These are phyloP conservation scores for Lingula anatina DNA, from an alignment of 2,888 invertebrate species.

Conservation along the genomic window DNA sequence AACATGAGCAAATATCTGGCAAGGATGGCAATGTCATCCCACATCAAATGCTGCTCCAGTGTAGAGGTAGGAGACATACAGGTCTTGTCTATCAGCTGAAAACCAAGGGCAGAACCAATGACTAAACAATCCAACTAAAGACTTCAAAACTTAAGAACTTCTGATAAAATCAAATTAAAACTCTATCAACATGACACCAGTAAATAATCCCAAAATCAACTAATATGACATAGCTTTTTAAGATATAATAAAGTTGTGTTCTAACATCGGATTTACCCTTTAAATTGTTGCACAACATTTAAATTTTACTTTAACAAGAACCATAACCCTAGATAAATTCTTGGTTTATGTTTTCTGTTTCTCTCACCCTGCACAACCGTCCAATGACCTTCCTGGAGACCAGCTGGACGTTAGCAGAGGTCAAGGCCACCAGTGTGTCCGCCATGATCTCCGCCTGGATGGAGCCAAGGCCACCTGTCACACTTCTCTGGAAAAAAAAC, in stretches of 20 bases:
- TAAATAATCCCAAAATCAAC: too few species aligned
- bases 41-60: constrained; percentile 87
- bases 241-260: too few species aligned
- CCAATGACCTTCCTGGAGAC: constrained; percentile 95
- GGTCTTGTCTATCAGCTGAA: constrained; percentile 72
- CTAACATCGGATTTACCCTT: too few species aligned
- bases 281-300: too few species aligned
- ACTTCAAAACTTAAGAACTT: too few species aligned
- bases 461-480: constrained; percentile 86
- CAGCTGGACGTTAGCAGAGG: constrained; percentile 92
- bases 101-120: too few species aligned
- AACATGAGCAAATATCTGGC: constrained; percentile 94
- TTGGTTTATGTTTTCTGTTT: too few species aligned
- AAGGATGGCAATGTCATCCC: constrained; percentile 96
- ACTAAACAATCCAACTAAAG: too few species aligned
- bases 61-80: constrained; percentile 89
- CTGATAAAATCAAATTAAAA: too few species aligned
- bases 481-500: constrained; percentile 53
- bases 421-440: constrained; percentile 93
- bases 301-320: not conserved
- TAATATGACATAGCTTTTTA: too few species aligned
- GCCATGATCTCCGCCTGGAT: constrained; percentile 98
- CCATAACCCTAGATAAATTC: not conserved
- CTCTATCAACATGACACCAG: too few species aligned
- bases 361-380: constrained; percentile 72